A percentile compares a stretch with the other conserved stretches of the same genome.
phyloP scores from a whole-genome alignment of 2,888 invertebrate genomes.

The Herminia tarsipennalis region DNA sequence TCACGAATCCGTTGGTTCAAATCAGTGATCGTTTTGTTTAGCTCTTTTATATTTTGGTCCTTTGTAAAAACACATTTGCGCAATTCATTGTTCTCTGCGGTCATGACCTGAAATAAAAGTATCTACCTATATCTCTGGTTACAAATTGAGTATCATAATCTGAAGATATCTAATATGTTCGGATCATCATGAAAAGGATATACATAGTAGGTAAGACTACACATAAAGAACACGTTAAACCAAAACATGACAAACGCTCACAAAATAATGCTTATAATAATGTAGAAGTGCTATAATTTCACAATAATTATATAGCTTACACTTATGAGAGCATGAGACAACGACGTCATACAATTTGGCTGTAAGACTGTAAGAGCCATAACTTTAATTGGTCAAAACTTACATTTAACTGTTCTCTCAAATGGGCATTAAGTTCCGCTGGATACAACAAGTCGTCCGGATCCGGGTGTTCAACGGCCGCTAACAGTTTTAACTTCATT shows the following conservation, averaged over 20 bases:
- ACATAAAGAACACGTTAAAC: too few species aligned
- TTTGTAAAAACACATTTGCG: constrained; percentile 79
- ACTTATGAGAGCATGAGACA: too few species aligned
- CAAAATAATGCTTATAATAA: too few species aligned
- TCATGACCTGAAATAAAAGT: constrained; percentile 71
- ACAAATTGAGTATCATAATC: background rate
- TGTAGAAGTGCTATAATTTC: too few species aligned
- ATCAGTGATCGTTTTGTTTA: constrained; percentile 69
- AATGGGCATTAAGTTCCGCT: constrained; percentile 86
- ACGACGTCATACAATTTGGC: too few species aligned
- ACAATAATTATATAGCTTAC: too few species aligned
- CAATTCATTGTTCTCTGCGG: constrained; percentile 84
- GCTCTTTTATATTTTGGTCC: constrained; percentile 75
- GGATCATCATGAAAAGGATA: too few species aligned
- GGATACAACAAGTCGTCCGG: constrained; percentile 84
- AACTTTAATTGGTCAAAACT: too few species aligned
- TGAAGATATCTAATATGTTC: too few species aligned
- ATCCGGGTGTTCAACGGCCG: constrained; percentile 65
- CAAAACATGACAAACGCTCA: too few species aligned
- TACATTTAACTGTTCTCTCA: constrained; percentile 86
- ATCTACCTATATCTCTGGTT: background rate
- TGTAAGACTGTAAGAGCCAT: too few species aligned
- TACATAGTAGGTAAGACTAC: too few species aligned
- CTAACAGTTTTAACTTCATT: constrained; percentile 80
- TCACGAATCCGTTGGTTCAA: constrained; percentile 80